Evolutionary conservation across 2,113 vertebrate species (phyloP).

Genomic region (Seriola quinqueradiata): DNA sequence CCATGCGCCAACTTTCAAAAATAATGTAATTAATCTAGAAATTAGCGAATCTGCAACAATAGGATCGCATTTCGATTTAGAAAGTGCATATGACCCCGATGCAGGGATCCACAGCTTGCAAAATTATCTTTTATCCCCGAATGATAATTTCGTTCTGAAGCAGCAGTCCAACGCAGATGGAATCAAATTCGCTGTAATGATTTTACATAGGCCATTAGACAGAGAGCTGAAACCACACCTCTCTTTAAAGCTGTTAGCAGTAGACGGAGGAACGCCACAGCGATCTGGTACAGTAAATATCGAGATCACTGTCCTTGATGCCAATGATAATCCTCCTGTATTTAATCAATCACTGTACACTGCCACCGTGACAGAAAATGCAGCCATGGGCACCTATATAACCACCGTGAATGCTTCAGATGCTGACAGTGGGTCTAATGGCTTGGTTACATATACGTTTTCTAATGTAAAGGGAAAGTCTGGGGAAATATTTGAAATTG

Average conservation of each 20-base stretch:
- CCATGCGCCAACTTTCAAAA: slow-evolving; percentile 83
- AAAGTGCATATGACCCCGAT: slow-evolving; percentile 82
- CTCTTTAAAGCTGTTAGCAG: slow-evolving; percentile 51
- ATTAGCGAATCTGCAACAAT: slow-evolving; percentile 85
- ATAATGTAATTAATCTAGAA: slow-evolving; percentile 83
- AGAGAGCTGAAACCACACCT: slow-evolving; percentile 62
- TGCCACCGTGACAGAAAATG: slow-evolving; percentile 68
- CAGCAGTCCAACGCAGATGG: slow-evolving; percentile 74
- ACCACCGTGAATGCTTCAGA: slow-evolving; percentile 75
- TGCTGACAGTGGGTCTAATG: not conserved
- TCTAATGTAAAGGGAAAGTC: not conserved
- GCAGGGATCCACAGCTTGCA: slow-evolving; percentile 78
- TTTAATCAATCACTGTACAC: slow-evolving; percentile 72
- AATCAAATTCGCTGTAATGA: slow-evolving; percentile 73
- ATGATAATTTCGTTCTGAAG: slow-evolving; percentile 74
- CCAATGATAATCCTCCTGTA: slow-evolving; percentile 56
- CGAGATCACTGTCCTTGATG: slow-evolving; percentile 55
- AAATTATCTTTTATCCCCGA: slow-evolving; percentile 81
- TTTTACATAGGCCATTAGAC: slow-evolving; percentile 84
- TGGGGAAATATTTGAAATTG: slow-evolving; percentile 50
- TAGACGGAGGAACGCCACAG: slow-evolving; percentile 61
- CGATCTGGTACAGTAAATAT: slow-evolving; percentile 66
- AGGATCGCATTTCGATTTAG: slow-evolving; percentile 86
- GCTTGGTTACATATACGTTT: no score
- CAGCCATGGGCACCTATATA: slow-evolving; percentile 46